Base-by-base conservation (phyloP, 2,797 vertebrate genomes). In the Arctocebus calabarensis region DNA sequence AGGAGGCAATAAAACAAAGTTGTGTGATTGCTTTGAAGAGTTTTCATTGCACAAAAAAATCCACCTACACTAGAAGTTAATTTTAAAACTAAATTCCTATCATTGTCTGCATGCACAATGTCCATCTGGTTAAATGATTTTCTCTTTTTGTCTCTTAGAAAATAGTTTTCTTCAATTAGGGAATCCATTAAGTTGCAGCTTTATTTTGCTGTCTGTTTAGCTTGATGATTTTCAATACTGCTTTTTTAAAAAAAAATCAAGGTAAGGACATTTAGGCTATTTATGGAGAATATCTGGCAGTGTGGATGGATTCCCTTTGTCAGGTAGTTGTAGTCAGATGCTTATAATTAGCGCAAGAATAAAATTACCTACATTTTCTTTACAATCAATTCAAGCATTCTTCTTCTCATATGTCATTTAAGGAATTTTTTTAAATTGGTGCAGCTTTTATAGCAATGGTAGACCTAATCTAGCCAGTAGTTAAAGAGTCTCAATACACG, bases 381-480 rank as follows among this genome's bases (percentile, higher is more conserved):
- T 78, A 23, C 22, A 61, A 11, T 68, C 83, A 22, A 62, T 59
- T 94, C 17, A 64, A 62, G 4, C 32, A 90, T 96, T 62, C 48
- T 55, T 52, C 11, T 57, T 19, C 27, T 68, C 79, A 5, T 32
- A 43, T 27, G 1, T 68, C 32, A 37, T 81, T 3, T 59, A 55
- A 68, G 59, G 62, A 90, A 57, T 68, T 86, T 48, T 84, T 82
- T n/a, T 43, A 12, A 88, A 11, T 32, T n/a, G 59, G 14, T 88
- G 10, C 29, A 83, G 1, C 8, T 88, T 97, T 92, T 87, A 40
- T 6, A 74, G 40, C 27, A 84, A 52, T 5, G 37, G 0, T 66
- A 73, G 70, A 71, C 74, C 19, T 87, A 81, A 61, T 77, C 88
- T 92, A 93, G 74, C 23, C 34, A 77, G 34, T 71, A 57, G 84